phyloP scores from a whole-genome alignment of 53 echinoderm and acorn worm species.

The Hippasteria phrygiana region DNA sequence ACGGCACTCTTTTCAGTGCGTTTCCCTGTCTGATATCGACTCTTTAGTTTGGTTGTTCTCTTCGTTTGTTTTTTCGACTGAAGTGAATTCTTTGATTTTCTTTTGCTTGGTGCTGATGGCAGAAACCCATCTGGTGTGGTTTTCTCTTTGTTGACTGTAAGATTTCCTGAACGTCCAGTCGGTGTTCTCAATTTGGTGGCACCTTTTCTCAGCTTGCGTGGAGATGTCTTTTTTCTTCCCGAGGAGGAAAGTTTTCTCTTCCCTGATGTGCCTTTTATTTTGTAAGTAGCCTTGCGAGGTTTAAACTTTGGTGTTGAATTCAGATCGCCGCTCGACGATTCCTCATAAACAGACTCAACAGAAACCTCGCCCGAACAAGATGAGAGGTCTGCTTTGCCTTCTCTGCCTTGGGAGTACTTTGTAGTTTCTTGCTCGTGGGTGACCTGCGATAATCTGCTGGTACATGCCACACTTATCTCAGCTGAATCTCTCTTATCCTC shows the following conservation, averaged over 20 bases:
- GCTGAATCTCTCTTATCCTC: neutral
- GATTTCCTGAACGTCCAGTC: neutral
- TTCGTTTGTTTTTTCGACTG: neutral
- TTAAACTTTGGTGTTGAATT: neutral
- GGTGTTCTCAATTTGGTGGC: conserved; percentile 23
- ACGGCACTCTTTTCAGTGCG: neutral
- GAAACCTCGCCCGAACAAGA: neutral
- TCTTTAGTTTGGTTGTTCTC: neutral
- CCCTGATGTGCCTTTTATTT: neutral
- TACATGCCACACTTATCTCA: neutral
- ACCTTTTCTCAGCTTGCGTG: conserved; percentile 27
- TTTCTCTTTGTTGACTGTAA: neutral
- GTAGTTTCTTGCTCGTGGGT: neutral
- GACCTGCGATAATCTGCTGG: neutral
- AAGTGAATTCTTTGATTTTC: neutral
- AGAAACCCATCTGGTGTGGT: conserved; percentile 53
- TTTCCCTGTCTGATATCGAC: neutral
- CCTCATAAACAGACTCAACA: neutral
- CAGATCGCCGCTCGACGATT: neutral
- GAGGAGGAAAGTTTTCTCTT: conserved; percentile 17
- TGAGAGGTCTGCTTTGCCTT: neutral
- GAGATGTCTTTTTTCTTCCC: neutral
- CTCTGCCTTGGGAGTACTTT: neutral
- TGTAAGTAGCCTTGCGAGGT: neutral
- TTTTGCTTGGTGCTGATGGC: neutral